Percentiles rank a stretch among this genome's conserved stretches.
These are phyloP conservation scores for Marcusenius ussheri DNA, from an alignment of 2,113 vertebrate genomes.

Conservation along the genomic window DNA sequence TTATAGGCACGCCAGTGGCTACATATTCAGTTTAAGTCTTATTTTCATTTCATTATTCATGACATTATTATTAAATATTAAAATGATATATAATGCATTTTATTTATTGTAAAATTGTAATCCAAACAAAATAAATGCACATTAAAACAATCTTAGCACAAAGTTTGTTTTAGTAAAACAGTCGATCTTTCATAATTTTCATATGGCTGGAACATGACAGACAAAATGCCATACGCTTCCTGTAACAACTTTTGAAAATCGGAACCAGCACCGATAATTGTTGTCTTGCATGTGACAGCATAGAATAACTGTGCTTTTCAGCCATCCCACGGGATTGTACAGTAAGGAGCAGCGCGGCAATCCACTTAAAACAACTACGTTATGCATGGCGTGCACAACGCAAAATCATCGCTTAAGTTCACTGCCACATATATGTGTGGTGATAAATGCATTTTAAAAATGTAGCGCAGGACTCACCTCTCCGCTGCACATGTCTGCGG, in stretches of 20 bases:
- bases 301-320: background rate
- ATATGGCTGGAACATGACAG: background rate
- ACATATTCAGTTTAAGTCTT: background rate
- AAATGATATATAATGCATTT: background rate
- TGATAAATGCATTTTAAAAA: background rate
- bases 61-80: background rate
- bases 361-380: background rate
- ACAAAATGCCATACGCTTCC: background rate
- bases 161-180: background rate
- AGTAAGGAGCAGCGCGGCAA: background rate
- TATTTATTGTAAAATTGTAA: background rate
- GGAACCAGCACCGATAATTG: background rate
- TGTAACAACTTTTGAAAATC: background rate
- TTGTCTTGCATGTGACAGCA: background rate
- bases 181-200: background rate
- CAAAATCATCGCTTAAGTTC: background rate
- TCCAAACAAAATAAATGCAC: background rate
- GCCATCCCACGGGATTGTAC: background rate
- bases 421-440: background rate
- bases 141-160: background rate
- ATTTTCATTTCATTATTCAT: background rate
- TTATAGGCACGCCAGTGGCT: background rate
- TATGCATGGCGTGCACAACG: background rate
- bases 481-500: slow-evolving; percentile 34
- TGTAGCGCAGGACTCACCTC: slow-evolving; percentile 42